Evolutionary conservation across 1,140 invertebrate genomes (phyloP), one percentile per base, ranked within the genome.

Genomic region (Vanessa tameamea): DNA sequence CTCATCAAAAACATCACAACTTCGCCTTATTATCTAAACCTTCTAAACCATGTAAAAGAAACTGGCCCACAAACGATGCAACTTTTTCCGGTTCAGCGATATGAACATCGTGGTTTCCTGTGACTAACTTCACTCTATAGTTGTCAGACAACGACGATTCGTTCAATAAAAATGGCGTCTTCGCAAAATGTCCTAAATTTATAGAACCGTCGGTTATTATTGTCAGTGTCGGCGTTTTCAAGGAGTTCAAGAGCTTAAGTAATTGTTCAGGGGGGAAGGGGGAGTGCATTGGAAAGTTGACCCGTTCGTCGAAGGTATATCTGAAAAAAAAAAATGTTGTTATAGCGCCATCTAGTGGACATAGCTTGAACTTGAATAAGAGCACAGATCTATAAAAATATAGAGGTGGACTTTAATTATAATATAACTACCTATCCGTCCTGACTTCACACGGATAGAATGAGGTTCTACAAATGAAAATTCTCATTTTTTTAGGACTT

Each of bases 221-320:
- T 2, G 65, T 59, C 7, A 90, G 55, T 0, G 75, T 87, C 0
- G 84, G 84, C 0, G 75, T 80, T 43, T 67, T 76, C 0, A 80
- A 61, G 1, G 67, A 70, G 5, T 78, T 82, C 26, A 78, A 79
- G 9, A 87, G 43, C 8, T 69, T 66, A 20, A 80, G 72, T 1
- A 82, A 20, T 5, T 85, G 76, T 12, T 86, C 76, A 0, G 79
- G 48, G 0, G 85, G 75, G 13, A 82, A 76, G 0, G 85, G 83
- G 0, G 81, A 78, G 6, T 55, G 31, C 0, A 75, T 59, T 0
- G 87, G 13, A 0, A 72, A 26, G 47, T 82, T 82, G 16, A 79
- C 73, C 0, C 89, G 77, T 1, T 78, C 81, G 57, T 91, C 89
- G 69, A 77, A 87, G 5, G 85, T 90, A 67, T 83, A 90, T 67